Evolutionary conservation across 2,888 invertebrate species (phyloP).

Genomic region (Chrysotoxum bicinctum): DNA sequence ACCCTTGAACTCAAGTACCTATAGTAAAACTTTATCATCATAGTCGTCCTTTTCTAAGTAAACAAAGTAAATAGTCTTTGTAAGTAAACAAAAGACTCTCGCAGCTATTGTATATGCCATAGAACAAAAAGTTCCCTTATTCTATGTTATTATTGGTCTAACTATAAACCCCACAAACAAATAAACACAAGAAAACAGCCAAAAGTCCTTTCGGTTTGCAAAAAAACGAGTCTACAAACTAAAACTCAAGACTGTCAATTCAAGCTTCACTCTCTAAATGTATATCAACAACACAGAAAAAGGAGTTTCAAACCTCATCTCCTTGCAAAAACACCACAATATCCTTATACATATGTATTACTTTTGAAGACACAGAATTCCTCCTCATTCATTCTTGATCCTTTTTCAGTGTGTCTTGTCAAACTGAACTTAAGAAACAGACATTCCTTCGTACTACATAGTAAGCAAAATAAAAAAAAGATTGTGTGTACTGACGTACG

Average conservation of each 20-base stretch:
- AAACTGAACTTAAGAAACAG: constrained; percentile 13
- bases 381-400: neutral
- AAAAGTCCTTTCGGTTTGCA: neutral
- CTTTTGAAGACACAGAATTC: neutral
- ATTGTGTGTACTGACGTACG: too few relatives aligned
- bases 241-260: constrained; percentile 7
- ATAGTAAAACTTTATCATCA: constrained; percentile 37
- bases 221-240: neutral
- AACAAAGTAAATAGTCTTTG: constrained; percentile 46
- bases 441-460: neutral
- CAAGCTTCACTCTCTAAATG: neutral
- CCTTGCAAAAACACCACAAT: neutral
- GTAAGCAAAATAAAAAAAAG: constrained; percentile 14
- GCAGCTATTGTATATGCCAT: neutral
- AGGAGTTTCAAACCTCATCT: constrained; percentile 9
- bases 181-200: neutral
- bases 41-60: constrained; percentile 25
- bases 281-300: neutral
- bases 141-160: neutral
- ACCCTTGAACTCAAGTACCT: constrained; percentile 18
- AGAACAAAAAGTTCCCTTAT: constrained; percentile 22
- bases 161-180: constrained; percentile 3
- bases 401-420: constrained; percentile 13
- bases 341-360: neutral
- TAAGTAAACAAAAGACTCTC: constrained; percentile 37